Evolutionary conservation across 2,888 invertebrate genomes (phyloP).

Genomic region (Trachelus iudaicus): DNA sequence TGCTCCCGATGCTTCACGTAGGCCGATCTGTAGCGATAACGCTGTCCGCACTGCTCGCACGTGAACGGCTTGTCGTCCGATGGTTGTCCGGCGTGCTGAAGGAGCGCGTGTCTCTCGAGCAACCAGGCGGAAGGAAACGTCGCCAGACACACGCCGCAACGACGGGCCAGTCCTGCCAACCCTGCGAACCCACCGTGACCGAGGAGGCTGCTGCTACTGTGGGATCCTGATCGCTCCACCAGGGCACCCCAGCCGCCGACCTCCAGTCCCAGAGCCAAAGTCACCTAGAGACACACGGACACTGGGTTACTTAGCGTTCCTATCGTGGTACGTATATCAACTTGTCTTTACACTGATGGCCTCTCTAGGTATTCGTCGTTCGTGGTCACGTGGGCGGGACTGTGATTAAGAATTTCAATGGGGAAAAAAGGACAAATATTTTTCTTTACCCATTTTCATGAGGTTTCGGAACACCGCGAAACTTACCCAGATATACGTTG

Average conservation of each 20-base stretch:
- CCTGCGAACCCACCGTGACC: conserved; percentile 51
- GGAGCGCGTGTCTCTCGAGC: conserved; percentile 84
- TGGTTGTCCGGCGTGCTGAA: conserved; percentile 80
- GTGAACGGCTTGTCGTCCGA: conserved; percentile 89
- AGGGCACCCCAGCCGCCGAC: conserved; percentile 66
- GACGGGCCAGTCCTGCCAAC: conserved; percentile 65
- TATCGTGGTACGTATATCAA: not conserved
- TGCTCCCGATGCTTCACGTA: conserved; percentile 88
- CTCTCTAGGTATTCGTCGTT: not conserved
- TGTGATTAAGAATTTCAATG: not conserved
- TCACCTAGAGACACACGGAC: conserved; percentile 50
- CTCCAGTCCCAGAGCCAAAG: conserved; percentile 62
- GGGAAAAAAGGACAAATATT: not conserved
- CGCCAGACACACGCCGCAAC: conserved; percentile 86
- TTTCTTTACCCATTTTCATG: not conserved
- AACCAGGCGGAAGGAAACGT: conserved; percentile 90
- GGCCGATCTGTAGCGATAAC: conserved; percentile 88
- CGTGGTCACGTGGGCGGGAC: not conserved
- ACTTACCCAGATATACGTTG: not conserved
- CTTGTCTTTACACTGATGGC: not conserved
- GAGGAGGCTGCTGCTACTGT: conserved; percentile 63
- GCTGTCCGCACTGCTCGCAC: conserved; percentile 91
- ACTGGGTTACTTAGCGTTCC: not conserved
- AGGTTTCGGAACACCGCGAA: not conserved
- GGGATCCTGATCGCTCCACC: conserved; percentile 47